phyloP scores from a whole-genome alignment of 2,797 vertebrate genomes.

The Discoglossus pictus region DNA sequence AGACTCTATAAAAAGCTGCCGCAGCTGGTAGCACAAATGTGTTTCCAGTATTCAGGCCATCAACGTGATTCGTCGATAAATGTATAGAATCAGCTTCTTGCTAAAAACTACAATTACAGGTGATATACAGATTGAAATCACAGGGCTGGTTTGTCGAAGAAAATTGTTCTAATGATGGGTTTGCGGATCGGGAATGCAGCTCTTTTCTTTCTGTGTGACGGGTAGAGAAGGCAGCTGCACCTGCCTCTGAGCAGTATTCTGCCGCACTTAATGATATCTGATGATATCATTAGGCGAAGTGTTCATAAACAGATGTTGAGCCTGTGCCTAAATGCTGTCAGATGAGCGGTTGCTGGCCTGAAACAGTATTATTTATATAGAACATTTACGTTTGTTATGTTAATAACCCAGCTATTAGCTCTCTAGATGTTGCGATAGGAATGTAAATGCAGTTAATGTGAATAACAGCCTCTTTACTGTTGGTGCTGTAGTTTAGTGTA shows the following conservation, averaged over 20 bases:
- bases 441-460: slow-evolving; percentile 92
- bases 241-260: slow-evolving; percentile 92
- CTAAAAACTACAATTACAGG: slow-evolving; percentile 99
- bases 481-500: slow-evolving; percentile 84
- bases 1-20: slow-evolving; percentile 89
- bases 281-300: slow-evolving; percentile 99
- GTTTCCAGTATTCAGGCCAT: slow-evolving; percentile 86
- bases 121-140: slow-evolving; percentile 99
- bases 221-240: slow-evolving; percentile 95
- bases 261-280: slow-evolving; percentile 99
- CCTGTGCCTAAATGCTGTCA: slow-evolving; percentile 98
- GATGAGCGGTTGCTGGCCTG: slow-evolving; percentile 92
- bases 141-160: slow-evolving; percentile 96
- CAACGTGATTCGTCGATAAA: slow-evolving; percentile 91
- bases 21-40: slow-evolving; percentile 94
- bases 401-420: slow-evolving; percentile 99
- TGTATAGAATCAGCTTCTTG: slow-evolving; percentile 98
- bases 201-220: slow-evolving; percentile 88
- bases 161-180: slow-evolving; percentile 99
- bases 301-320: slow-evolving; percentile 99
- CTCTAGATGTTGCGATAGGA: slow-evolving; percentile 92
- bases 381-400: slow-evolving; percentile 99
- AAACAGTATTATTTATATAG: slow-evolving; percentile 99
- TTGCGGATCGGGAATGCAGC: slow-evolving; percentile 86
- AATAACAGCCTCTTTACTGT: slow-evolving; percentile 86